These are phyloP conservation scores for Megathymus violae DNA, from an alignment of 1,140 invertebrate genomes.

Conservation along the genomic window DNA sequence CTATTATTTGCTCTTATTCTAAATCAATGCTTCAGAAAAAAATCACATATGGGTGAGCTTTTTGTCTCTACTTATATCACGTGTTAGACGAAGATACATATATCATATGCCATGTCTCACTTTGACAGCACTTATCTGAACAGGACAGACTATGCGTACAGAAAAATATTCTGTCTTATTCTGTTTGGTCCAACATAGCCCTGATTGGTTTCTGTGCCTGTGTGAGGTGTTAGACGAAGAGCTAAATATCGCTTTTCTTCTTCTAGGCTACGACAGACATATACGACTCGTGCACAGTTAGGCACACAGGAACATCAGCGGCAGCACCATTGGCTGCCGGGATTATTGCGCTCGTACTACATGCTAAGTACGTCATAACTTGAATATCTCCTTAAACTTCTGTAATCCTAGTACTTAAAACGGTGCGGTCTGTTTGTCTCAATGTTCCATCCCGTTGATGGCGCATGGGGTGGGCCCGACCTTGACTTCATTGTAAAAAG, in stretches of 20 bases:
- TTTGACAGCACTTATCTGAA: neutral
- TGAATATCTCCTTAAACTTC: conserved; percentile 27
- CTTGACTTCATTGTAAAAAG: no score
- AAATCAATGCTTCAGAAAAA: neutral
- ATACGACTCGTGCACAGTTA: conserved; percentile 90
- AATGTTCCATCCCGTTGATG: neutral
- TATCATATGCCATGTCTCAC: neutral
- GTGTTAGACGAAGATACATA: neutral
- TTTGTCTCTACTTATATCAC: neutral
- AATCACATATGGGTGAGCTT: neutral
- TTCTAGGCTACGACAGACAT: conserved; percentile 91
- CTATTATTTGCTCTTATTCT: conserved; percentile 35
- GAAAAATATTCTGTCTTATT: no score
- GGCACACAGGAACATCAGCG: conserved; percentile 93
- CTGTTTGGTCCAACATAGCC: no score
- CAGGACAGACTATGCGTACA: neutral
- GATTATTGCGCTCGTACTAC: conserved; percentile 91
- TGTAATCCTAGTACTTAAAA: conserved; percentile 50
- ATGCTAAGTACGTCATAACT: conserved; percentile 89
- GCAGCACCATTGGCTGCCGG: conserved; percentile 94
- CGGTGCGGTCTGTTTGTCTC: conserved; percentile 56
- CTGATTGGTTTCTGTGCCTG: no score
- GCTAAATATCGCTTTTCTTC: conserved; percentile 16
- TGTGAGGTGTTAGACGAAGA: conserved; percentile 20
- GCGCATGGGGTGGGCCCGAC: no score